Evolutionary conservation across 2,113 vertebrate species (phyloP).

Genomic region (Rhinopithecus roxellana): DNA sequence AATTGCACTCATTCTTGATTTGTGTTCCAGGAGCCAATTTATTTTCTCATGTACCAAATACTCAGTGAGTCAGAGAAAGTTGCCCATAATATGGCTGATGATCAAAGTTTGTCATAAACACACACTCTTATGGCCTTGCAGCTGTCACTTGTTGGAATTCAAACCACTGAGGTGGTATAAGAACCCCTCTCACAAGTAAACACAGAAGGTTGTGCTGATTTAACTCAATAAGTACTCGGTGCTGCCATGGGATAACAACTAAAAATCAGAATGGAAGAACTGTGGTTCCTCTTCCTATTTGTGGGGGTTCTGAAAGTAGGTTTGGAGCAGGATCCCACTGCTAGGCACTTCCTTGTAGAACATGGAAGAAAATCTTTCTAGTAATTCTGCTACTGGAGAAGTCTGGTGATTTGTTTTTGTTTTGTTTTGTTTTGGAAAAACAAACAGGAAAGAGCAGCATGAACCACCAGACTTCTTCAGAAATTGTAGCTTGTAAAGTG

Average conservation of each 20-base stretch:
- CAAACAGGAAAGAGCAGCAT: not conserved
- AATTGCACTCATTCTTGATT: slow-evolving; percentile 33
- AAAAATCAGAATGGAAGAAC: not conserved
- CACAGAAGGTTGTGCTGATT: not conserved
- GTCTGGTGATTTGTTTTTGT: not conserved
- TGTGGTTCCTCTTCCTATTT: not conserved
- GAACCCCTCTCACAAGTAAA: not conserved
- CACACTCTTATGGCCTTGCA: not conserved
- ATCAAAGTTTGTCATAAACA: not conserved
- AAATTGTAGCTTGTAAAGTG: not conserved
- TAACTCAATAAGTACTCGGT: not conserved
- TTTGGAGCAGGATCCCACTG: not conserved
- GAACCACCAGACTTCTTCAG: not conserved
- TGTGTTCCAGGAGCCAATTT: slow-evolving; percentile 23
- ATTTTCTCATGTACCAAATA: slow-evolving; percentile 65
- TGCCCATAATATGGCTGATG: not conserved
- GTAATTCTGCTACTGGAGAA: not conserved
- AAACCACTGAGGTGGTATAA: not conserved
- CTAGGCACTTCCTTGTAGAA: not conserved
- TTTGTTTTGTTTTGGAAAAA: not conserved
- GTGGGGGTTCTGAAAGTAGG: not conserved
- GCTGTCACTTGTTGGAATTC: not conserved
- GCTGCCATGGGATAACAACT: not conserved
- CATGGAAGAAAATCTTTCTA: not conserved
- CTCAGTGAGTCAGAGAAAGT: slow-evolving; percentile 52